A percentile compares a stretch with the other conserved stretches of the same genome.
These are phyloP conservation scores for Diadophis punctatus DNA, from an alignment of 2,113 vertebrate species.

Conservation along the genomic window DNA sequence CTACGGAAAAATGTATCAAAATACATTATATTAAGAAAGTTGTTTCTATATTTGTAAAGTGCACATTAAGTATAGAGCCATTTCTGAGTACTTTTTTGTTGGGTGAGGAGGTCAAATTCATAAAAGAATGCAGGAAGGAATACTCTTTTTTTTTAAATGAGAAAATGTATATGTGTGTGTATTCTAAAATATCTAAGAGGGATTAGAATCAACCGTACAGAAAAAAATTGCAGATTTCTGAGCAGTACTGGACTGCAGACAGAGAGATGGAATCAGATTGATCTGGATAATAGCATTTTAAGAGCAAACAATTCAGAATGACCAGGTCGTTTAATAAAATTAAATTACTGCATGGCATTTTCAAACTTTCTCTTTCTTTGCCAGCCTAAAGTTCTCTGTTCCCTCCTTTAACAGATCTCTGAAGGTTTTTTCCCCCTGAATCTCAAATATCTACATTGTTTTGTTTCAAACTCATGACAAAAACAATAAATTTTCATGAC, in stretches of 20 bases:
- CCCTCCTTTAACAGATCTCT: neutral
- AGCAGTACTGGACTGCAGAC: neutral
- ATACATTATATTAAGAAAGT: neutral
- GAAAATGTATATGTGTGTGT: neutral
- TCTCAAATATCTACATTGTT: neutral
- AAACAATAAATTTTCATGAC: neutral
- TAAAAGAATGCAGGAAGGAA: neutral
- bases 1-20: neutral
- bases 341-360: neutral
- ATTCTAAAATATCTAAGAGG: neutral
- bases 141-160: neutral
- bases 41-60: neutral
- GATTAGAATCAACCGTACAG: neutral
- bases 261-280: neutral
- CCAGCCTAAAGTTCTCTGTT: neutral
- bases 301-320: neutral
- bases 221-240: neutral
- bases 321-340: neutral
- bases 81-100: neutral
- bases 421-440: fast-evolving
- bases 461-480: neutral
- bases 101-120: neutral
- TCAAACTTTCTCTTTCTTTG: neutral
- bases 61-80: neutral
- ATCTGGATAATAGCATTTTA: neutral